These are phyloP conservation scores for Hirtodrosophila duncani DNA, from an alignment of 2,888 invertebrate species.

Conservation along the genomic window DNA sequence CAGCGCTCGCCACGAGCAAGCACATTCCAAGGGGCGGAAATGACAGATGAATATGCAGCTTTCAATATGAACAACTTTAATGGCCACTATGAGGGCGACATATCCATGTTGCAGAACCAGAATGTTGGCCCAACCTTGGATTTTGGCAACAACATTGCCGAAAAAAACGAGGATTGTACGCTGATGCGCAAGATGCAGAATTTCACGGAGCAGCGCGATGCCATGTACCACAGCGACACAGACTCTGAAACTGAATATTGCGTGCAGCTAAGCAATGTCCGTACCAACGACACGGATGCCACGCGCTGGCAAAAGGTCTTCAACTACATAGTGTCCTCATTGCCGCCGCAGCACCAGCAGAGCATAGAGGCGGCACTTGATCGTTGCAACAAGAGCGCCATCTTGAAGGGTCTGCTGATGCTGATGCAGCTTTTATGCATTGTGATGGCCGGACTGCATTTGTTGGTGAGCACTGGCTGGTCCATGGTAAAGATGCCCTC, in stretches of 20 bases:
- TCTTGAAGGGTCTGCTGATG: constrained; percentile 31
- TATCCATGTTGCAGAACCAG: constrained; percentile 40
- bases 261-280: constrained; percentile 14
- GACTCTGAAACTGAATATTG: constrained; percentile 62
- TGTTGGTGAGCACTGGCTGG: not conserved
- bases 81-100: constrained; percentile 65
- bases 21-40: constrained; percentile 5
- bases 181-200: not conserved
- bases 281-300: not conserved
- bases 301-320: constrained; percentile 9
- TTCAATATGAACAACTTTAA: constrained; percentile 20
- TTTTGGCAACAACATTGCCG: too few species aligned
- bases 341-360: constrained; percentile 27
- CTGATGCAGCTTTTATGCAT: constrained; percentile 32
- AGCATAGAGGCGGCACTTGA: constrained; percentile 8
- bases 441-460: not conserved
- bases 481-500: constrained; percentile 10
- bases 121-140: too few species aligned
- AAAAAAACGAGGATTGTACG: not conserved
- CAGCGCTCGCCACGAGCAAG: constrained; percentile 5
- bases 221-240: constrained; percentile 35
- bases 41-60: not conserved
- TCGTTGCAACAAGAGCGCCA: constrained; percentile 1
- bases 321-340: constrained; percentile 1
- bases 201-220: not conserved